phyloP scores from a whole-genome alignment of 2,797 vertebrate genomes.

The Psittacula echo region DNA sequence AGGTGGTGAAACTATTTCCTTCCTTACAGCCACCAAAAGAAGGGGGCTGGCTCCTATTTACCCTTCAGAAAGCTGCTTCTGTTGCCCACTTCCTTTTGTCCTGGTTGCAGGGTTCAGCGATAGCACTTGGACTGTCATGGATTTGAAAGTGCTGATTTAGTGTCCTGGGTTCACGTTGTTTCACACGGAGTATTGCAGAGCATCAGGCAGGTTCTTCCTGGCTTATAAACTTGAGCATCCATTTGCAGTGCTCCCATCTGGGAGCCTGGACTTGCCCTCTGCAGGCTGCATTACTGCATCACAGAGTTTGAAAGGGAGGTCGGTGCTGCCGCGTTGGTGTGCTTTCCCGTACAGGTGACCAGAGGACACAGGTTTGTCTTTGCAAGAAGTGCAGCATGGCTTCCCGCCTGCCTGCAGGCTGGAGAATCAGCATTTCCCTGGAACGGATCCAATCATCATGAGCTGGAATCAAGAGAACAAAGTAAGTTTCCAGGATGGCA shows the following conservation, averaged over 20 bases:
- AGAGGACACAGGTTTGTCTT: not conserved
- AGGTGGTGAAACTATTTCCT: rapidly evolving
- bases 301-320: not conserved
- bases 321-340: rapidly evolving
- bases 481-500: rapidly evolving
- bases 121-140: rapidly evolving
- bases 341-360: rapidly evolving
- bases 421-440: rapidly evolving
- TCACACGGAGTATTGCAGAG: rapidly evolving
- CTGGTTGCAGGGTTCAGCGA: rapidly evolving
- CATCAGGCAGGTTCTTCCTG: not conserved
- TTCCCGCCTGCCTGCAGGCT: rapidly evolving
- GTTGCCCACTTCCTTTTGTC: not conserved
- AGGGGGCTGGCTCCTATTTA: not conserved
- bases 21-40: not conserved
- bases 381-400: not conserved
- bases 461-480: not conserved
- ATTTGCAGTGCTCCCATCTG: rapidly evolving
- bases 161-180: not conserved
- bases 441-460: not conserved
- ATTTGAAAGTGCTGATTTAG: not conserved
- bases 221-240: rapidly evolving
- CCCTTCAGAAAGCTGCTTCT: not conserved
- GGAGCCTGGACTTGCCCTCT: rapidly evolving
- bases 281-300: rapidly evolving